These are phyloP conservation scores for Ptychobarbus kaznakovi DNA, from an alignment of 2,797 vertebrate species.

Conservation along the genomic window DNA sequence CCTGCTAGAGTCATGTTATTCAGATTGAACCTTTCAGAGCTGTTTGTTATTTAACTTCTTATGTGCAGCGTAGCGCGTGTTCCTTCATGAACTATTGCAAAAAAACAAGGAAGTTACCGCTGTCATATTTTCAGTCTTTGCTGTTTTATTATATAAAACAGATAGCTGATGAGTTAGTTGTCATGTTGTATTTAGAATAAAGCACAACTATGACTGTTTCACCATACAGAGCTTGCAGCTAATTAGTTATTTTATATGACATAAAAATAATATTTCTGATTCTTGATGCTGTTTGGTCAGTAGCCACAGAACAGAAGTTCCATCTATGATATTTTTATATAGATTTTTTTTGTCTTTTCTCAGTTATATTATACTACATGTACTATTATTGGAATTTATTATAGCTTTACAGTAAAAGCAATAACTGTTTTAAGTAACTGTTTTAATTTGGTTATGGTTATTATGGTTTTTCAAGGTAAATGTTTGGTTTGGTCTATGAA, in stretches of 20 bases:
- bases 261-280: too few relatives aligned
- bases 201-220: background rate
- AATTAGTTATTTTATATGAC: too few relatives aligned
- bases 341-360: background rate
- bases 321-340: background rate
- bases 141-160: background rate
- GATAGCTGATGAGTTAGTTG: background rate
- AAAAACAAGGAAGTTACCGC: background rate
- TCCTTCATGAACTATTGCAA: background rate
- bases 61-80: background rate
- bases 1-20: slow-evolving; percentile 23
- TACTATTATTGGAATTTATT: background rate
- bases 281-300: background rate
- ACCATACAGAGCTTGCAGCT: background rate
- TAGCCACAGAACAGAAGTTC: background rate
- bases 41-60: slow-evolving; percentile 3
- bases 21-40: slow-evolving; percentile 10
- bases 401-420: background rate
- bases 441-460: background rate
- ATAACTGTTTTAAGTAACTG: background rate
- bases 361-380: background rate
- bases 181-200: background rate
- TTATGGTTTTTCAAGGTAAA: background rate
- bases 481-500: too few relatives aligned
- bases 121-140: background rate